A percentile compares a stretch with the other conserved stretches of the same genome.
Conservation (phyloP, 2,113 vertebrate genomes). For the Thunnus thynnus region DNA sequence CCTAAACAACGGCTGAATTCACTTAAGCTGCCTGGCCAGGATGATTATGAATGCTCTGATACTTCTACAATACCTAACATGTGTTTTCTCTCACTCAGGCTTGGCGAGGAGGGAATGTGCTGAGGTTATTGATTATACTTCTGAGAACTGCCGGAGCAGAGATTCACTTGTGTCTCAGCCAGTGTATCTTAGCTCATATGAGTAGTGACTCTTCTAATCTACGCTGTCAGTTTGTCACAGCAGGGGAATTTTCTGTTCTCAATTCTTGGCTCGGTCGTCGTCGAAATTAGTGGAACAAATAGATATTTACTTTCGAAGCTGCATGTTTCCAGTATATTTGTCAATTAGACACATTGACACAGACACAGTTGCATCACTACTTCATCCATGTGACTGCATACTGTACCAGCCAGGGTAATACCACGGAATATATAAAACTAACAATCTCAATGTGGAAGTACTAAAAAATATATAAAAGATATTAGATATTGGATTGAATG, state of each 20-base stretch:
- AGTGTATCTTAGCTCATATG: conserved; percentile 24
- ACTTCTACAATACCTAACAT: conserved; percentile 24
- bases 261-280: conserved; percentile 3
- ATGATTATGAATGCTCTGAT: conserved; percentile 5
- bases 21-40: not conserved
- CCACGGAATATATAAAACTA: not conserved
- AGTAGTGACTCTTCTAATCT: conserved; percentile 11
- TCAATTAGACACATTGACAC: not conserved
- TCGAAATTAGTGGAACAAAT: not conserved
- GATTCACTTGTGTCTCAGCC: conserved; percentile 9
- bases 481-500: too few relatives aligned
- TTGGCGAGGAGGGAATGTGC: conserved; percentile 1
- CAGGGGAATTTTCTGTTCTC: conserved; percentile 19
- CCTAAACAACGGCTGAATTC: conserved; percentile 22
- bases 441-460: not conserved
- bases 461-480: too few relatives aligned
- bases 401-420: not conserved
- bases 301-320: not conserved
- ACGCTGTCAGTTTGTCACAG: conserved; percentile 30
- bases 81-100: conserved; percentile 41
- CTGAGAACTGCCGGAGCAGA: conserved; percentile 7
- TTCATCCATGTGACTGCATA: not conserved
- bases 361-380: not conserved
- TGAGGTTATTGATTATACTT: conserved; percentile 46
- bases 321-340: not conserved